Evolutionary conservation across 2,113 vertebrate genomes (phyloP).

Genomic region (Gymnorhina tibicen): DNA sequence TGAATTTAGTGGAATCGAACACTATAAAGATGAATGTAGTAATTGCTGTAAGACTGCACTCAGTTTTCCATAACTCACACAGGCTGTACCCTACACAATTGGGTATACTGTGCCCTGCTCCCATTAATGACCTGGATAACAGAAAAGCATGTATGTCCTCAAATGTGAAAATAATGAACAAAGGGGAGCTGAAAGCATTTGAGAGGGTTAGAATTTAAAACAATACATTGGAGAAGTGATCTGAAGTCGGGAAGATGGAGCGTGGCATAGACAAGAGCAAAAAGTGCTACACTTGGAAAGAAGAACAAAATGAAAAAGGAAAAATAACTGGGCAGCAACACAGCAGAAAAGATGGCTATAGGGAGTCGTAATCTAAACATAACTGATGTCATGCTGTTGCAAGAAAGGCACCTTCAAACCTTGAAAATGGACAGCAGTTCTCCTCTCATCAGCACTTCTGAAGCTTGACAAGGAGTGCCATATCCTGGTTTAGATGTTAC

Average conservation of each 20-base stretch:
- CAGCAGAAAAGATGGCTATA: neutral
- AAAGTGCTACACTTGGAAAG: neutral
- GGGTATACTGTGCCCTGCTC: neutral
- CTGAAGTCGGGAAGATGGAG: neutral
- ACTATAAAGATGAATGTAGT: neutral
- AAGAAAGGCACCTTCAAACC: neutral
- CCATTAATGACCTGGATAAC: neutral
- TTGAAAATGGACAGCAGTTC: neutral
- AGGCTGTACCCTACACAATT: neutral
- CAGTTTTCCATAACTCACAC: neutral
- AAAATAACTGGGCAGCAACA: neutral
- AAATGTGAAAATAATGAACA: neutral
- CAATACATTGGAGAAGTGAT: neutral
- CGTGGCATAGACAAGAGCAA: accelerated
- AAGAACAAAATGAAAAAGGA: neutral
- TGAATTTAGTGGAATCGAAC: neutral
- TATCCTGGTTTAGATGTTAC: neutral
- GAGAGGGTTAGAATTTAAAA: neutral
- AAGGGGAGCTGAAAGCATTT: neutral
- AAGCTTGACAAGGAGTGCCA: neutral
- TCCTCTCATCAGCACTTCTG: neutral
- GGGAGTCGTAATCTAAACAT: neutral
- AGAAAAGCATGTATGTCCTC: neutral
- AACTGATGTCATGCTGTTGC: neutral
- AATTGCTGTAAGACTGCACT: neutral